Conservation (phyloP, 2,797 vertebrate species). For the Petrocephalus schoutedeni region DNA sequence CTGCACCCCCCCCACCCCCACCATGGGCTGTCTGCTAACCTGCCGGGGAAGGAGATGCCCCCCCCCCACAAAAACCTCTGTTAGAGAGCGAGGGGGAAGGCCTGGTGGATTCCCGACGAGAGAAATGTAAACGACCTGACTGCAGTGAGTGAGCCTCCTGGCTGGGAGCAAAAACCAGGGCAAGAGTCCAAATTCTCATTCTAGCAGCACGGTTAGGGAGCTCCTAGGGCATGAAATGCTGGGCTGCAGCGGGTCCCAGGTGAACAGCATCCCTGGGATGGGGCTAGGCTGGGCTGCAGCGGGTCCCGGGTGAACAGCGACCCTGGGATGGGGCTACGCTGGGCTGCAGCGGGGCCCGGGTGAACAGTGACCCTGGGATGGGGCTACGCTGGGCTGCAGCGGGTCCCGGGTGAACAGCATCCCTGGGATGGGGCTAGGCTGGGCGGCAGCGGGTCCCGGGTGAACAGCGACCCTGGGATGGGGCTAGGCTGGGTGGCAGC, state of each 20-base stretch:
- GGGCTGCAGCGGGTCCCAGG: not conserved
- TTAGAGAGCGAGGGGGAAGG: not conserved
- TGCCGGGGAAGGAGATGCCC: conserved; percentile 38
- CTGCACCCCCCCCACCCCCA: not conserved
- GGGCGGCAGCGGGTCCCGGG: not conserved
- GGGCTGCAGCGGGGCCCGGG: not conserved
- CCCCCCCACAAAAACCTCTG: conserved; percentile 4
- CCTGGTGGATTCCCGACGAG: not conserved
- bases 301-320: not conserved
- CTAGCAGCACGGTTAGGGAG: not conserved
- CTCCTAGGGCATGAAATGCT: not conserved
- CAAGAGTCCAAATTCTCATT: not conserved
- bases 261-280: not conserved
- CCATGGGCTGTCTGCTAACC: not conserved
- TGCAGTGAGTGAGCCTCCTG: not conserved
- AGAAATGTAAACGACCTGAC: conserved; percentile 9
- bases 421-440: no score
- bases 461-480: not conserved
- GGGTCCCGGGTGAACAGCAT: not conserved
- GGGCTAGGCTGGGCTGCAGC: not conserved
- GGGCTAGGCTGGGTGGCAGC: not conserved
- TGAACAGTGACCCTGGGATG: not conserved
- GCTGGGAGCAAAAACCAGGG: not conserved
- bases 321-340: not conserved
- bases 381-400: not conserved